Conservation (phyloP, 2,113 vertebrate species). For the Stomatorhinus ivindoensis region DNA sequence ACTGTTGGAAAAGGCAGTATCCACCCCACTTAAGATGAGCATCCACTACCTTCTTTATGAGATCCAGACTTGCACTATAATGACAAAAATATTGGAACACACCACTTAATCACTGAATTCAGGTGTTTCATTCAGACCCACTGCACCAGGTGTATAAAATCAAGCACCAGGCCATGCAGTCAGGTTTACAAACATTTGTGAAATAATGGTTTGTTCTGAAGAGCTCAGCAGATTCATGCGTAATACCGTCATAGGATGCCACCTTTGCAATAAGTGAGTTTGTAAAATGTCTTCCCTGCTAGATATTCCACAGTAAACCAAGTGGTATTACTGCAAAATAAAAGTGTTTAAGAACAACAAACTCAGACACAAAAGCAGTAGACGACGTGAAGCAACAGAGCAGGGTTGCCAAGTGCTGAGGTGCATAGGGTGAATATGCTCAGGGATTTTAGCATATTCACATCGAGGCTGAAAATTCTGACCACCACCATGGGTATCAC, state of each 20-base stretch:
- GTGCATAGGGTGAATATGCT: background rate
- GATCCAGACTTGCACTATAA: background rate
- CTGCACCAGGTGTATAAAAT: background rate
- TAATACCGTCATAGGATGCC: background rate
- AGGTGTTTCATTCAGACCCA: background rate
- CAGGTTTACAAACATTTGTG: background rate
- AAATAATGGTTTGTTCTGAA: background rate
- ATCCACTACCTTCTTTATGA: background rate
- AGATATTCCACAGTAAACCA: background rate
- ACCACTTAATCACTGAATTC: background rate
- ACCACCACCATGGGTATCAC: background rate
- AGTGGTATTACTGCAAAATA: background rate
- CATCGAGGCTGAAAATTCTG: background rate
- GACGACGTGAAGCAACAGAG: background rate
- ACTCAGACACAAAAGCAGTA: background rate
- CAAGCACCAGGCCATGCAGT: background rate
- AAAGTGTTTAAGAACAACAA: background rate
- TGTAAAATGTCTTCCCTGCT: background rate
- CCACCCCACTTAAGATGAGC: too few species aligned
- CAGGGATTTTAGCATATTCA: background rate
- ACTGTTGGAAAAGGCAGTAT: background rate
- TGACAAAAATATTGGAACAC: background rate
- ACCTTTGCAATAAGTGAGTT: background rate
- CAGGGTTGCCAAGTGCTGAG: background rate
- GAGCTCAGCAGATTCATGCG: background rate